Evolutionary conservation across 1,140 invertebrate genomes (phyloP), one percentile per base, ranked within the genome.

Genomic region (Panagrolaimus sp.): DNA sequence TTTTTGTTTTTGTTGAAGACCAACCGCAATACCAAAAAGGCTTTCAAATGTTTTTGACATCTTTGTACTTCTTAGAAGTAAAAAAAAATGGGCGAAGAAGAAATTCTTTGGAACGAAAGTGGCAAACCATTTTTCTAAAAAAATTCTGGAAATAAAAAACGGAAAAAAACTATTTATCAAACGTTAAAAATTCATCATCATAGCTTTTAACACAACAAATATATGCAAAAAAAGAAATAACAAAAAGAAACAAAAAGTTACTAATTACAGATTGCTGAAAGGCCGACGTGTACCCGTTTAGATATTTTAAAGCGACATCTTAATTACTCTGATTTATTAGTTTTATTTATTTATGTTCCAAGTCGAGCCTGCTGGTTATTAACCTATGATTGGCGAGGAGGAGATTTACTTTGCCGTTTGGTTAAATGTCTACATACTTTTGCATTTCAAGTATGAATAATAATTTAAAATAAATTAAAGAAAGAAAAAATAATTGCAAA

Each of bases 401-500:
- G 80, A n/a, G 72, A 81, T 52, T 66, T 83, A 43, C 71, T 82
- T 2, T 82, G 80, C 67, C 76, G 72, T 64, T 48, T 83, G 24
- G 69, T 82, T 65, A 82, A 82, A 52, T 81, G 81, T 64, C 45
- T 78, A 14, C 80, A 82, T 46, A 83, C 80, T 24, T 76, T 82
- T 58, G 70, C 81, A 15, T 81, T 81, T 67, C 79, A 81, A 67
- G 79, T 81, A 62, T 43, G 67, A 24, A n/a, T 43, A 14, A 46
- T 46, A 46, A 10, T 48, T 48, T 48, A 4, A 4, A 48, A 48
- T n/a, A 10, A 15, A 15, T 48, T 2, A 48, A 24, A 48, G 2
- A 48, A 46, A 46, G 3, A n/a, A 24, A 48, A 4, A 48, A 15
- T 67, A 0, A 28, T 15, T 43, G 46, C 15, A 44, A 46, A 68